Base-by-base conservation (phyloP, 2,888 invertebrate genomes). In the Thereva unica region DNA sequence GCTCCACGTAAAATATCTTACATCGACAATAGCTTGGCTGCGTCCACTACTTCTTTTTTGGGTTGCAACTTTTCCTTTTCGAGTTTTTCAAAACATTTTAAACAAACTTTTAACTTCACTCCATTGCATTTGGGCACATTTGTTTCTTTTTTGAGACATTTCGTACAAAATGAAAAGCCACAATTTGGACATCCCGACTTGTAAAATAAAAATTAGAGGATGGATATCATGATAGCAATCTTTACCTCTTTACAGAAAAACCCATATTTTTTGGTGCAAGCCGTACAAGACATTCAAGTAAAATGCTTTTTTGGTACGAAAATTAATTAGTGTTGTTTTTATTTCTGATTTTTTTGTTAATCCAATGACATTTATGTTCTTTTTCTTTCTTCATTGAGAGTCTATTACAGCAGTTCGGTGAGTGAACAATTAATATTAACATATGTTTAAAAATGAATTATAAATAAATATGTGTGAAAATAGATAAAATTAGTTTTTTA, bases 161-260 rank as follows among this genome's bases (percentile, higher is more conserved):
- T 92, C 68, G 85, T 86, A 78, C 94, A 95, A 80, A 88, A 92
- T 54, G 92, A 89, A 80, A 89, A 89, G 40, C 92, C 92, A 82
- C 94, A 95, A 74, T 85, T 86, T 49, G 91, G 89, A 78, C 94
- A 95, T 23, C 91, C 93, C 82, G 86, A 84, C 93, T 93, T 81
- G 34, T 65, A 12, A 23, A 64, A 35, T 35, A 6, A 7, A 47
- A 40, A 54, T 6, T 10, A 47, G 50, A 61, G 5, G 12, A 6
- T 61, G n/a, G 5, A 50, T 38, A 35, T 42, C 7, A 4, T 34
- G 8, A 41, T 34, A 9, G 12, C 12, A 23, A 12, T 3, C 5
- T 50, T 23, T 82, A 89, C 91, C 84, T 92, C 91, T 78, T 87
- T 88, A 63, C 86, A 86, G 72, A 91, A 86, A 68, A 91, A 82